Percentiles rank a stretch among this genome's conserved stretches.
Evolutionary conservation across 2,113 vertebrate species (phyloP).

Genomic region (Aythya baeri): DNA sequence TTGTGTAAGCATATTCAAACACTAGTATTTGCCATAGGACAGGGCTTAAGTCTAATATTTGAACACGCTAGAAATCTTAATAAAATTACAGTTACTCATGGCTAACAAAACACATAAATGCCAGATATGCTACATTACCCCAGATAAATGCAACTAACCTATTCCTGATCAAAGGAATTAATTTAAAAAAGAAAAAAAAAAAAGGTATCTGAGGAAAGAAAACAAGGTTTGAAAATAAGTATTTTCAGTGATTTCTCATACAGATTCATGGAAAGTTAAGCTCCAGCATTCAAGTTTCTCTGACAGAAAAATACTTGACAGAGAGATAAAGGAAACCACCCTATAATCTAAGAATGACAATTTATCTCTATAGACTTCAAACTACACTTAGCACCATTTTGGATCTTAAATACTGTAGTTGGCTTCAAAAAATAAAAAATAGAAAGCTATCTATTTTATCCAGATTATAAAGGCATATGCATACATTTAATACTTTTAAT

Average conservation of each 20-base stretch:
- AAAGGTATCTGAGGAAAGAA: background rate
- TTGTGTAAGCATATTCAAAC: slow-evolving; percentile 30
- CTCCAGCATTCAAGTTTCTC: background rate
- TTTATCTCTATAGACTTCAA: background rate
- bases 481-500: background rate
- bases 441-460: background rate
- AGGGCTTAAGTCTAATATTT: background rate
- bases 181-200: background rate
- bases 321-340: background rate
- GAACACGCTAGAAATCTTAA: background rate
- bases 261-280: background rate
- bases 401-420: background rate
- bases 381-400: background rate
- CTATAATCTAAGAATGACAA: background rate
- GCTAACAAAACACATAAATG: background rate
- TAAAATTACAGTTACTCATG: background rate
- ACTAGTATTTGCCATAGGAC: background rate
- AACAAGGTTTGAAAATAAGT: background rate
- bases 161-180: background rate
- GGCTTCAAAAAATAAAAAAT: background rate
- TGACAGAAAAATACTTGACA: background rate
- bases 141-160: background rate
- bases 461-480: background rate
- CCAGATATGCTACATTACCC: background rate
- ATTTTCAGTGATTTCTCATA: background rate